phyloP scores from a whole-genome alignment of 1,140 invertebrate species.

The Bombus superbus region DNA sequence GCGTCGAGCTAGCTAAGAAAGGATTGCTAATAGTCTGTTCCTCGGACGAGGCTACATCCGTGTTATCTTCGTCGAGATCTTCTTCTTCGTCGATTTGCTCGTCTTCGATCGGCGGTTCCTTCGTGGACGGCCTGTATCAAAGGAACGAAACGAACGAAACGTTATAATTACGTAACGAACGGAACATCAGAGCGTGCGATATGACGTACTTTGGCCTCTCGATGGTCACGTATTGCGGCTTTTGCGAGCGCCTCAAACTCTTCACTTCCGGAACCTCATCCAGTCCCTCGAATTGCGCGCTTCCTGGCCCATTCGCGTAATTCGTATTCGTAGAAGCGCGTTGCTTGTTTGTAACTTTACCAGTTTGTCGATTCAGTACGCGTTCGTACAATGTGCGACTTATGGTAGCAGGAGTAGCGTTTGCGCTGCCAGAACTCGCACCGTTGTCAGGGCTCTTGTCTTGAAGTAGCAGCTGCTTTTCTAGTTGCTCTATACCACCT shows the following conservation, averaged over 20 bases:
- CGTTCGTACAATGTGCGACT: constrained; percentile 89
- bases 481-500: constrained; percentile 91
- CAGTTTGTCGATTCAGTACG: constrained; percentile 84
- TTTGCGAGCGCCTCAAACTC: constrained; percentile 83
- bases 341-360: constrained; percentile 38
- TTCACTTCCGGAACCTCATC: constrained; percentile 83
- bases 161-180: not conserved
- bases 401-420: constrained; percentile 84
- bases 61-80: constrained; percentile 76
- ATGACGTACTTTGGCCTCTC: constrained; percentile 78
- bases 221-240: constrained; percentile 86
- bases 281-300: constrained; percentile 89
- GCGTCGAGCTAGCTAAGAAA: constrained; percentile 75
- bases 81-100: constrained; percentile 75
- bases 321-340: constrained; percentile 48
- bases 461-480: constrained; percentile 88
- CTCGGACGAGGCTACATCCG: constrained; percentile 70
- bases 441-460: constrained; percentile 79
- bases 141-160: not conserved
- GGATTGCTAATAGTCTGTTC: constrained; percentile 72
- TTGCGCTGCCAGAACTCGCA: constrained; percentile 61
- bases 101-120: constrained; percentile 54
- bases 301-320: constrained; percentile 80
- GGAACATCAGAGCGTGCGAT: not conserved
- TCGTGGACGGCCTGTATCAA: constrained; percentile 53